A percentile compares a stretch with the other conserved stretches of the same genome.
Conservation (phyloP, 2,797 vertebrate species). For the Sternotherus odoratus region DNA sequence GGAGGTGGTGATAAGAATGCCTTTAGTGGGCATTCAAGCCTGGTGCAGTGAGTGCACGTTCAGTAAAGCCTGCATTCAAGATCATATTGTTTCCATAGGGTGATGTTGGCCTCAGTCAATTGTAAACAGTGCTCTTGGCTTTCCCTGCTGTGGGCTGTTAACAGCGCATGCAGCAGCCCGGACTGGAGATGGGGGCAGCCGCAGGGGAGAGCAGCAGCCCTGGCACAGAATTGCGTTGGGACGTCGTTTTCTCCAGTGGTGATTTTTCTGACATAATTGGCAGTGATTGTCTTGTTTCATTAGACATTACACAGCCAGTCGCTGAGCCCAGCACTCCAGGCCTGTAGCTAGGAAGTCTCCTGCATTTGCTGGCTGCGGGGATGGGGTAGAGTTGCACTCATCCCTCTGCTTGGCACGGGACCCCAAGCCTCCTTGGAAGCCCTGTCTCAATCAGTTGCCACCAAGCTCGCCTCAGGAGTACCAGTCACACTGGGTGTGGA, state of each 20-base stretch:
- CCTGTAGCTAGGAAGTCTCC: fast-evolving
- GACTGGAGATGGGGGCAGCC: neutral
- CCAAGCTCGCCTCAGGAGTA: neutral
- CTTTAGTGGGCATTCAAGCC: neutral
- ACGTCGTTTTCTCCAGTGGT: fast-evolving
- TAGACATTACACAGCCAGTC: neutral
- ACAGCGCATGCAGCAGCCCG: neutral
- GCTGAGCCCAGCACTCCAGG: neutral
- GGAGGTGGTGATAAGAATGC: neutral
- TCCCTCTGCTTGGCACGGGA: too few species aligned
- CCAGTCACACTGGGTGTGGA: neutral
- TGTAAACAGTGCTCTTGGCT: neutral
- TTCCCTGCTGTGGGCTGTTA: neutral
- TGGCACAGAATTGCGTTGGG: neutral
- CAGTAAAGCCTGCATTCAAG: neutral
- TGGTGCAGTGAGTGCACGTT: too few species aligned
- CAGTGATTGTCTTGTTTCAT: neutral
- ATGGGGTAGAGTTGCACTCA: neutral
- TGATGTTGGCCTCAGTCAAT: neutral
- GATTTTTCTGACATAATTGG: neutral
- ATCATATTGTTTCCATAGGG: neutral
- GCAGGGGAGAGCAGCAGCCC: neutral
- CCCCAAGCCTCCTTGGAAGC: fast-evolving
- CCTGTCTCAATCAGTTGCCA: neutral
- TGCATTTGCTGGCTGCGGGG: neutral